Conservation (phyloP, 2,888 invertebrate genomes). For the Subacronicta megacephala region DNA sequence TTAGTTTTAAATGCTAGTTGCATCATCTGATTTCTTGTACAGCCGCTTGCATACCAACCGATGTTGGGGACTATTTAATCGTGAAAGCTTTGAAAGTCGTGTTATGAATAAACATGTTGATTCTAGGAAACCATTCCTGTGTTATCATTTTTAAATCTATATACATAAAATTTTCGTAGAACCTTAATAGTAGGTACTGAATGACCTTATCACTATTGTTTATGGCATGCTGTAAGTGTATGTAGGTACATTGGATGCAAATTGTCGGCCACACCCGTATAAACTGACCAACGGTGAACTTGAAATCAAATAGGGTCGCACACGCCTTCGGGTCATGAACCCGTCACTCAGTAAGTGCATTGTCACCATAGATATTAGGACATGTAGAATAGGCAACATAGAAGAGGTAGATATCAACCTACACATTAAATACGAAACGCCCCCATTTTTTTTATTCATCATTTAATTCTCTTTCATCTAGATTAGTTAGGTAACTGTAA, state of each 20-base stretch:
- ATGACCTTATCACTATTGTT: constrained; percentile 40
- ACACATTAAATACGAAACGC: constrained; percentile 2
- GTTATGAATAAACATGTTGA: constrained; percentile 62
- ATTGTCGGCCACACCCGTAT: constrained; percentile 69
- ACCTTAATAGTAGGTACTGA: constrained; percentile 9
- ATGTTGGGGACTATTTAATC: constrained; percentile 59
- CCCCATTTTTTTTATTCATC: too few species aligned
- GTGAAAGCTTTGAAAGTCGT: constrained; percentile 64
- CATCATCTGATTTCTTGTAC: constrained; percentile 44
- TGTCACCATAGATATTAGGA: constrained; percentile 48
- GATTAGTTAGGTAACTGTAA: too few species aligned
- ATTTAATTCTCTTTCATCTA: too few species aligned
- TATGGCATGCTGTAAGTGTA: constrained; percentile 38
- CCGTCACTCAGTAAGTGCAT: constrained; percentile 47
- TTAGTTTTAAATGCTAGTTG: constrained; percentile 44
- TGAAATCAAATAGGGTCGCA: constrained; percentile 74
- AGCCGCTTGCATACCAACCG: constrained; percentile 58
- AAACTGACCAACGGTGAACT: constrained; percentile 68
- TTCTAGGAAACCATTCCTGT: constrained; percentile 51
- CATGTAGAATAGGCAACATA: constrained; percentile 50
- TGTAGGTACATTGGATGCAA: constrained; percentile 69
- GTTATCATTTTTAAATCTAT: constrained; percentile 49
- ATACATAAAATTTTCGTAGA: constrained; percentile 38
- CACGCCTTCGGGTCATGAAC: constrained; percentile 75
- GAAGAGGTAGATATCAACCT: constrained; percentile 4